These are phyloP conservation scores for Natator depressus DNA, from an alignment of 2,113 vertebrate genomes.

Conservation along the genomic window DNA sequence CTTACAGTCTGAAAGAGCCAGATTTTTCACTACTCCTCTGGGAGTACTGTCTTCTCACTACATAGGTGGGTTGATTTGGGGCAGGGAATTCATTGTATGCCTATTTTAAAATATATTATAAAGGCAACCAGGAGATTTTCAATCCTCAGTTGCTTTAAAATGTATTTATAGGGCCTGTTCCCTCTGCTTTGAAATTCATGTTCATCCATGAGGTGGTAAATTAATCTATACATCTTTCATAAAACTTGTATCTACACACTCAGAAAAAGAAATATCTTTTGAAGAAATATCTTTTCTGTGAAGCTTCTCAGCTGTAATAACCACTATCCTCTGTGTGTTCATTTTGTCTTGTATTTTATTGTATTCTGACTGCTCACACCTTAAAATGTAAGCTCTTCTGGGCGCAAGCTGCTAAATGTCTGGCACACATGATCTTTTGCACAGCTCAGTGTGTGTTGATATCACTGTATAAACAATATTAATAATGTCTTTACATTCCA, in stretches of 20 bases:
- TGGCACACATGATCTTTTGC: not conserved
- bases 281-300: not conserved
- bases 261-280: not conserved
- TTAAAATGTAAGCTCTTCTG: not conserved
- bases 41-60: not conserved
- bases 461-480: not conserved
- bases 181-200: not conserved
- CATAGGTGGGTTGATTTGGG: not conserved
- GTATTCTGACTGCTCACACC: not conserved
- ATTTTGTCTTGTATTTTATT: not conserved
- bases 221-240: not conserved
- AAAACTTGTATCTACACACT: not conserved
- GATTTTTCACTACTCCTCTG: not conserved
- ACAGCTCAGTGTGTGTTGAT: not conserved
- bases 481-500: not conserved
- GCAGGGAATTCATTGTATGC: not conserved
- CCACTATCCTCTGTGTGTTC: not conserved
- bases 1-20: not conserved
- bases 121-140: not conserved
- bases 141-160: not conserved
- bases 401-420: conserved; percentile 1
- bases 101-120: not conserved
- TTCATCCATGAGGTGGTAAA: not conserved
- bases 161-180: not conserved
- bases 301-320: not conserved